These are phyloP conservation scores for Tanypteryx hageni DNA, from an alignment of 2,888 invertebrate genomes.

Conservation along the genomic window DNA sequence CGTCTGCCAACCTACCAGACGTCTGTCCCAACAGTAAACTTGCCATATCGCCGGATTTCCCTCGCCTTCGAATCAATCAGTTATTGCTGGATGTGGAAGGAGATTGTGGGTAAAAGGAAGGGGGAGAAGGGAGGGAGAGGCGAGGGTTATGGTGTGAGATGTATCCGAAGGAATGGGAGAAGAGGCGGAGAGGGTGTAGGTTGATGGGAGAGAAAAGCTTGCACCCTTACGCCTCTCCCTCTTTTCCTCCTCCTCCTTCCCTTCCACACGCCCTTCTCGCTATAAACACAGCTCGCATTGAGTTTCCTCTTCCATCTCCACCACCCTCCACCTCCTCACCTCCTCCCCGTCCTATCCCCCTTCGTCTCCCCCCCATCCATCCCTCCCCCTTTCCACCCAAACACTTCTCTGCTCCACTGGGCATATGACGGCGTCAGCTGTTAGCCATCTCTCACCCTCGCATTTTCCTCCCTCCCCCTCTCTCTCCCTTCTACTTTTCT, in stretches of 20 bases:
- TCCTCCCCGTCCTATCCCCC: neutral
- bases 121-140: neutral
- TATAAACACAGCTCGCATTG: slow-evolving; percentile 30
- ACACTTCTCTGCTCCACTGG: slow-evolving; percentile 33
- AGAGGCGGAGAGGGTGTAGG: no score
- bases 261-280: slow-evolving; percentile 7
- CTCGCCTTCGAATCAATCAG: slow-evolving; percentile 25
- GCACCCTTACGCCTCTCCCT: neutral
- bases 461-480: slow-evolving; percentile 15
- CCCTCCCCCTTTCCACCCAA: slow-evolving; percentile 2
- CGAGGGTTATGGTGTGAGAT: neutral
- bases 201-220: neutral
- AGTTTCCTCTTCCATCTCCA: slow-evolving; percentile 20
- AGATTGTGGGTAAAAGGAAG: neutral
- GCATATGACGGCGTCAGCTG: slow-evolving; percentile 35
- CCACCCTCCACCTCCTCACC: neutral
- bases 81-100: neutral
- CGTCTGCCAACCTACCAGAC: slow-evolving; percentile 24
- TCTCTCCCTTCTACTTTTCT: neutral
- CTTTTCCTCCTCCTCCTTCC: no score
- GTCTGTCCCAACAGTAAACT: slow-evolving; percentile 12
- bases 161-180: neutral
- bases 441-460: slow-evolving; percentile 31
- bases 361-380: neutral
- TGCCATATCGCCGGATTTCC: neutral